Percentiles rank a stretch among this genome's conserved stretches.
These are phyloP conservation scores for Chaetogeoica ovagalla DNA, from an alignment of 2,888 invertebrate species.

Conservation along the genomic window DNA sequence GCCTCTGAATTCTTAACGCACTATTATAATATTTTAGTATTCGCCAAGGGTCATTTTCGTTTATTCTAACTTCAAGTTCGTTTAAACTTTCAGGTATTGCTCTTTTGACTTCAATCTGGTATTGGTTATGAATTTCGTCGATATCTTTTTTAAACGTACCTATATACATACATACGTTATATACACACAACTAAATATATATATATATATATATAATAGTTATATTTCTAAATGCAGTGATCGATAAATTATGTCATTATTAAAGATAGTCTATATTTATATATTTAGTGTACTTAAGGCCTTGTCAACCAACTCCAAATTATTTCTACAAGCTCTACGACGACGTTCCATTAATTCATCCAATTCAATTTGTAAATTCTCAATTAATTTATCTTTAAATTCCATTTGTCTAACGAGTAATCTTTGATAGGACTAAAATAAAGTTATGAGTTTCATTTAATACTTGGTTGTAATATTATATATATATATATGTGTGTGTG, in stretches of 20 bases:
- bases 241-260: too few relatives aligned
- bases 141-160: slow-evolving; percentile 7
- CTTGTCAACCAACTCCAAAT: background rate
- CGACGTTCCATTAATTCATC: background rate
- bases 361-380: slow-evolving; percentile 9
- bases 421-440: slow-evolving; percentile 1
- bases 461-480: too few relatives aligned
- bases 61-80: background rate
- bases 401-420: background rate
- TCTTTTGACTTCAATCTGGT: slow-evolving; percentile 1
- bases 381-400: slow-evolving; percentile 17
- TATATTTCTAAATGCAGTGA: too few relatives aligned
- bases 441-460: too few relatives aligned
- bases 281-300: background rate
- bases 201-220: too few relatives aligned
- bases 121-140: slow-evolving; percentile 7
- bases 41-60: slow-evolving; percentile 2
- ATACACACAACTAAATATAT: too few relatives aligned
- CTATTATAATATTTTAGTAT: slow-evolving; percentile 12
- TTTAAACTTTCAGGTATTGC: background rate
- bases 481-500: too few relatives aligned
- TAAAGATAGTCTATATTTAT: background rate
- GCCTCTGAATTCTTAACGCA: background rate
- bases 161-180: background rate
- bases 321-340: background rate